Evolutionary conservation across 1,140 invertebrate species (phyloP).

Genomic region (Trypoxylus dichotomus): DNA sequence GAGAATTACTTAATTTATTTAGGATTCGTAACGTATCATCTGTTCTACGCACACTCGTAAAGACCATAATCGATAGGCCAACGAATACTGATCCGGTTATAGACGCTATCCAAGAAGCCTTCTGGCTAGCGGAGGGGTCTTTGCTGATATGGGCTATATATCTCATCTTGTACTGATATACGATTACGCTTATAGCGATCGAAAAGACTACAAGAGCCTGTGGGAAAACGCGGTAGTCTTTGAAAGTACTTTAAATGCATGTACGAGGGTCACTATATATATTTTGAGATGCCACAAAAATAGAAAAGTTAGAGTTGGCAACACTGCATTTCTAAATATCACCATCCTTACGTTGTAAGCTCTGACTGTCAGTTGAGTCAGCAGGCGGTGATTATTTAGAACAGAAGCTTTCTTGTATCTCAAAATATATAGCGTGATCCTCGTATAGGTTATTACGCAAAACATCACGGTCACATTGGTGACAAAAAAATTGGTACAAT

Average conservation of each 20-base stretch:
- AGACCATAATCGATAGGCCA: background rate
- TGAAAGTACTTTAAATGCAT: too few species aligned
- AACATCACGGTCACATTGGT: background rate
- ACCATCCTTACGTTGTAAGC: too few species aligned
- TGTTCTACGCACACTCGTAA: background rate
- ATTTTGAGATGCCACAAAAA: too few species aligned
- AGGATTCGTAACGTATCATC: background rate
- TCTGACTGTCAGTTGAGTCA: too few species aligned
- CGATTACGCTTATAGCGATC: background rate
- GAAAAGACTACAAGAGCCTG: background rate
- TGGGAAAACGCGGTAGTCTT: background rate
- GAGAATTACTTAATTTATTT: constrained; percentile 35
- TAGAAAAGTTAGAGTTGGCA: too few species aligned
- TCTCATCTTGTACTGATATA: constrained; percentile 1
- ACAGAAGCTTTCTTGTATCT: too few species aligned
- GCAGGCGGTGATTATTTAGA: background rate
- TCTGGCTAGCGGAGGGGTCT: background rate
- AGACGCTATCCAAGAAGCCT: background rate
- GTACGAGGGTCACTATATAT: too few species aligned
- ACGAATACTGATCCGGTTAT: constrained; percentile 4
- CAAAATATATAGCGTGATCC: too few species aligned
- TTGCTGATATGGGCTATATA: background rate
- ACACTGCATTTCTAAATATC: too few species aligned
- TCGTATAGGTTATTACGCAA: background rate
- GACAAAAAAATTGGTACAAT: background rate